Percentiles rank a stretch among this genome's conserved stretches.
phyloP scores from a whole-genome alignment of 2,113 vertebrate genomes.

The Tretioscincus oriximinensis region DNA sequence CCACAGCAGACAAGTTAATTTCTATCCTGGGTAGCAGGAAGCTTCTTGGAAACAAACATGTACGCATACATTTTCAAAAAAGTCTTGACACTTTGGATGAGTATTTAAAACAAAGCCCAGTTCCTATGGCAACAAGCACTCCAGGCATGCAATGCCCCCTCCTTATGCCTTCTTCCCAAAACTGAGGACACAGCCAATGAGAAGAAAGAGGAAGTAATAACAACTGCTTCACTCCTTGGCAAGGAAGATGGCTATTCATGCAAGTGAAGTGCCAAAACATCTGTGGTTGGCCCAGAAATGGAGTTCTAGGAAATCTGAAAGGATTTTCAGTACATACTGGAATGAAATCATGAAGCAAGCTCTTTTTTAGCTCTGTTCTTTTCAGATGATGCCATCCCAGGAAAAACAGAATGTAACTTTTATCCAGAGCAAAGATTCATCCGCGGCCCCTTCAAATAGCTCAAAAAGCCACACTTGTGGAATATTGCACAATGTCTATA shows the following conservation, averaged over 20 bases:
- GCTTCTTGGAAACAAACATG: neutral
- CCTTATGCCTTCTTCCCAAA: neutral
- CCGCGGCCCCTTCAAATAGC: too few species aligned
- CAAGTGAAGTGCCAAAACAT: neutral
- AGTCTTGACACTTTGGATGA: slow-evolving; percentile 54
- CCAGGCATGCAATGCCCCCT: slow-evolving; percentile 9
- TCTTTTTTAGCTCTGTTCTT: neutral
- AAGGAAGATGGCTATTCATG: neutral
- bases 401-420: neutral
- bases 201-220: slow-evolving; percentile 20
- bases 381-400: neutral
- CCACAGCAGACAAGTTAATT: slow-evolving; percentile 66
- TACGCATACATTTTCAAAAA: neutral
- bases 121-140: slow-evolving; percentile 53
- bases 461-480: too few species aligned
- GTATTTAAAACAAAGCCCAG: slow-evolving; percentile 58
- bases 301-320: neutral
- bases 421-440: neutral
- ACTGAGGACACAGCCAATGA: slow-evolving; percentile 9
- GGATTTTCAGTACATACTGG: neutral
- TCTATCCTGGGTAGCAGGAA: slow-evolving; percentile 42
- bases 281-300: neutral
- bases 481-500: too few species aligned
- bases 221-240: neutral
- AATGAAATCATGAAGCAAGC: neutral